Base-by-base conservation (phyloP, 2,888 invertebrate species). In the Ametastegia equiseti region DNA sequence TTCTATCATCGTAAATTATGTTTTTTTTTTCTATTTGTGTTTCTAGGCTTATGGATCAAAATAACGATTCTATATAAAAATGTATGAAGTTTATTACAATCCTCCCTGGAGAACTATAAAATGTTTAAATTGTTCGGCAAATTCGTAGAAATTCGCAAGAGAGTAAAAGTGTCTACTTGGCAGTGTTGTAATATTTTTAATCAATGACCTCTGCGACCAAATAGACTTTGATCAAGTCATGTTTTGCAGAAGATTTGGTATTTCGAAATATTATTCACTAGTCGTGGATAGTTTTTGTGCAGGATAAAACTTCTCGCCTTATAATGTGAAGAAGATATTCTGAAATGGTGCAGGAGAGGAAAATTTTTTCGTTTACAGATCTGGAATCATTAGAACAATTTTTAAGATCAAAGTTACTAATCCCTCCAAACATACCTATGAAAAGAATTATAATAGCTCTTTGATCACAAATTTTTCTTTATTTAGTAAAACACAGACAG, bases 401-500 rank as follows among this genome's bases (percentile, higher is more conserved):
- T 23, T n/a, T n/a, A n/a, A n/a, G 47, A 19, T 54, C n/a, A 23
- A n/a, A 54, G n/a, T 54, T 63, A 30, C 15, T 27, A 13, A 33
- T 30, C 2, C 15, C 11, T 11, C 23, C 88, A 82, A 80, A 67
- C n/a, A 36, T 39, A n/a, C n/a, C n/a, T n/a, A 60, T 54, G 65
- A 0, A 69, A 73, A 50, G 45, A 60, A 39, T 67, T 75, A 73
- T 13, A 54, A 81, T 39, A 42, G 65, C 11, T 73, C 2, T 13
- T 9, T 39, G n/a, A 27, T 33, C n/a, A 67, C 39, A 36, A n/a
- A 3, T 67, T 7, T 39, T 6, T 39, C 4, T 82, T 83, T 67
- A 82, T 85, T 3, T 80, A 92, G 92, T 86, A 77, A 86, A 90
- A 84, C 93, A 93, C 82, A 89, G 92, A 69, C 88, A 92, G 84